phyloP scores from a whole-genome alignment of 2,113 vertebrate species.

The Ornithorhynchus anatinus region DNA sequence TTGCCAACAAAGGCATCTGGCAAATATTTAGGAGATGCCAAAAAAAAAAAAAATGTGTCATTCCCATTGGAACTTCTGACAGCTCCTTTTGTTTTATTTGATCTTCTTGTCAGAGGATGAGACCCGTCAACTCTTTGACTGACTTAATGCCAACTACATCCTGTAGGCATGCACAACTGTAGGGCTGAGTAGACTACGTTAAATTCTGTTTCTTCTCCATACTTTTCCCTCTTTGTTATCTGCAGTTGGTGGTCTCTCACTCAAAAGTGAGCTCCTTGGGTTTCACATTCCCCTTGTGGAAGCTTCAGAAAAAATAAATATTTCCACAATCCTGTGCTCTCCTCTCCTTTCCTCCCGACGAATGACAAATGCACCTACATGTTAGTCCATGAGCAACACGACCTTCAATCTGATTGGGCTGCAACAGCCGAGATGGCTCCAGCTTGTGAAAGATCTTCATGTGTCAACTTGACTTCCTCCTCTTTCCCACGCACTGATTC shows the following conservation, averaged over 20 bases:
- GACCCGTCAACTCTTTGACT: not conserved
- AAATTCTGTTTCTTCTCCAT: not conserved
- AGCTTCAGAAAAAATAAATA: constrained; percentile 5
- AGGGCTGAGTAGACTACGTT: not conserved
- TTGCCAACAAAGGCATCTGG: not conserved
- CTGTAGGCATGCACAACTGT: not conserved
- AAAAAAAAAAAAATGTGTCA: not conserved
- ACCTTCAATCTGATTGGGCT: constrained; percentile 9
- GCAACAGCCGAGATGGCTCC: not conserved
- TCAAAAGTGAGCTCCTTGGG: not conserved
- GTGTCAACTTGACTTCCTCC: not conserved
- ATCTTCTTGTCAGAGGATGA: not conserved
- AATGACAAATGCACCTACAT: constrained; percentile 6
- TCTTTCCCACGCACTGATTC: not conserved
- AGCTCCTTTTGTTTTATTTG: not conserved
- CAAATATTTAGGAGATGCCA: not conserved
- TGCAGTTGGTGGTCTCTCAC: not conserved
- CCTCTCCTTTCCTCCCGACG: no score
- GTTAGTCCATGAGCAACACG: not conserved
- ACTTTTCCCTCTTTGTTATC: not conserved
- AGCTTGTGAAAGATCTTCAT: constrained; percentile 20
- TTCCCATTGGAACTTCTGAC: rapidly evolving
- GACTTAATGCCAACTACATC: not conserved
- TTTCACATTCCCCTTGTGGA: not conserved
- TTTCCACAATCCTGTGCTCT: no score